Conservation (phyloP, 2,888 invertebrate genomes). For the Drosophila sordidula region DNA sequence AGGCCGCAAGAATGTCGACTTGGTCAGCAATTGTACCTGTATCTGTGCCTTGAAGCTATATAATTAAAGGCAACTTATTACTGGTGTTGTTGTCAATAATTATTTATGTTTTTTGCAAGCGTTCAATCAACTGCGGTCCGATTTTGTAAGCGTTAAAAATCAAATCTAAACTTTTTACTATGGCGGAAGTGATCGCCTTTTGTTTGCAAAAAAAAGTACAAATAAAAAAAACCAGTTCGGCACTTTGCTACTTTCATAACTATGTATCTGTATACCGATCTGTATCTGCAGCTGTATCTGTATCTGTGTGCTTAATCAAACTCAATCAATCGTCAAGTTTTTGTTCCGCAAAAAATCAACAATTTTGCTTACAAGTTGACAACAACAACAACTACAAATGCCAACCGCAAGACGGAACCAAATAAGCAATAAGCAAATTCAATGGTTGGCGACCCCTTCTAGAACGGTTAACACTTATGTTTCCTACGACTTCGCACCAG, state of each 20-base stretch:
- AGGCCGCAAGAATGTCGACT: slow-evolving; percentile 56
- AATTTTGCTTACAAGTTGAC: slow-evolving; percentile 70
- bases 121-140: slow-evolving; percentile 32
- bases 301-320: slow-evolving; percentile 64
- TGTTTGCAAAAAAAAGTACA: slow-evolving; percentile 42
- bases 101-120: slow-evolving; percentile 30
- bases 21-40: slow-evolving; percentile 12
- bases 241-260: slow-evolving; percentile 61
- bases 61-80: slow-evolving; percentile 18
- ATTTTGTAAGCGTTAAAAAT: slow-evolving; percentile 29
- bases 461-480: slow-evolving; percentile 34
- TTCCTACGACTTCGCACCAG: slow-evolving; percentile 16
- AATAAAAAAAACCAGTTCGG: slow-evolving; percentile 63
- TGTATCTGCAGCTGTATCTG: slow-evolving; percentile 3
- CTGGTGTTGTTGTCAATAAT: slow-evolving; percentile 41
- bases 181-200: slow-evolving; percentile 65
- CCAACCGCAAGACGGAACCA: slow-evolving; percentile 62
- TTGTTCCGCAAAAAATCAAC: slow-evolving; percentile 71
- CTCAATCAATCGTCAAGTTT: slow-evolving; percentile 73
- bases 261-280: slow-evolving; percentile 20
- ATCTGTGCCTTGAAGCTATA: slow-evolving; percentile 9
- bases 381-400: slow-evolving; percentile 32
- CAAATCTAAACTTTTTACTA: slow-evolving; percentile 49
- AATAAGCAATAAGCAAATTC: slow-evolving; percentile 18
- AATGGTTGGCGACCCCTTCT: slow-evolving; percentile 27